Percentiles rank a stretch among this genome's conserved stretches.
Evolutionary conservation across 2,888 invertebrate genomes (phyloP).

Genomic region (Drosophila birchii): DNA sequence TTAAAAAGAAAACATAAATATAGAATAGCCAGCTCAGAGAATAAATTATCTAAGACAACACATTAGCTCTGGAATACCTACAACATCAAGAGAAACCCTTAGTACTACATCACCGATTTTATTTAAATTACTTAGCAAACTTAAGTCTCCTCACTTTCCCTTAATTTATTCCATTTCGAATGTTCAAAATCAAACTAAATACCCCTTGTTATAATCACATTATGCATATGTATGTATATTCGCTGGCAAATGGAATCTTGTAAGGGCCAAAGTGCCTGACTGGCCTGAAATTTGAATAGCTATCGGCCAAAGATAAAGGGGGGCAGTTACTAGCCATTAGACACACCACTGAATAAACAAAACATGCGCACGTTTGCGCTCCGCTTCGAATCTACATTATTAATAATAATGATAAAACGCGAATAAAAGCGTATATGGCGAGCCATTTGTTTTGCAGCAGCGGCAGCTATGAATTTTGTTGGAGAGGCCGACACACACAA

Average conservation of each 20-base stretch:
- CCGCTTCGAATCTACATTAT: constrained; percentile 70
- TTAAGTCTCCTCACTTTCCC: constrained; percentile 5
- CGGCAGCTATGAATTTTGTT: constrained; percentile 42
- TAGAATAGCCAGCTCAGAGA: neutral
- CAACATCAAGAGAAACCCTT: neutral
- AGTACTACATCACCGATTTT: neutral
- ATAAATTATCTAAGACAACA: neutral
- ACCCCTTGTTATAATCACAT: constrained; percentile 29
- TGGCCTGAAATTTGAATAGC: constrained; percentile 65
- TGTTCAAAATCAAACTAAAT: constrained; percentile 50
- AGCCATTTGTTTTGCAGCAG: constrained; percentile 66
- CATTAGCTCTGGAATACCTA: neutral
- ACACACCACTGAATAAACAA: constrained; percentile 68
- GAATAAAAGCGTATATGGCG: constrained; percentile 61
- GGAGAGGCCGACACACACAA: constrained; percentile 48
- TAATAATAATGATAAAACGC: constrained; percentile 75
- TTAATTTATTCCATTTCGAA: constrained; percentile 4
- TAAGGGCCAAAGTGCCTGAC: constrained; percentile 9
- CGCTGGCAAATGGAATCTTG: constrained; percentile 25
- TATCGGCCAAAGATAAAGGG: constrained; percentile 53
- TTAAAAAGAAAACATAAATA: neutral
- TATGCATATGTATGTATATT: constrained; percentile 41
- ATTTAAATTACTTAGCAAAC: neutral
- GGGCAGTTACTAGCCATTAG: constrained; percentile 68
- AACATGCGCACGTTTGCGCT: constrained; percentile 58